A percentile compares a stretch with the other conserved stretches of the same genome.
These are phyloP conservation scores for Miichthys miiuy DNA, from an alignment of 2,797 vertebrate genomes.

Conservation along the genomic window DNA sequence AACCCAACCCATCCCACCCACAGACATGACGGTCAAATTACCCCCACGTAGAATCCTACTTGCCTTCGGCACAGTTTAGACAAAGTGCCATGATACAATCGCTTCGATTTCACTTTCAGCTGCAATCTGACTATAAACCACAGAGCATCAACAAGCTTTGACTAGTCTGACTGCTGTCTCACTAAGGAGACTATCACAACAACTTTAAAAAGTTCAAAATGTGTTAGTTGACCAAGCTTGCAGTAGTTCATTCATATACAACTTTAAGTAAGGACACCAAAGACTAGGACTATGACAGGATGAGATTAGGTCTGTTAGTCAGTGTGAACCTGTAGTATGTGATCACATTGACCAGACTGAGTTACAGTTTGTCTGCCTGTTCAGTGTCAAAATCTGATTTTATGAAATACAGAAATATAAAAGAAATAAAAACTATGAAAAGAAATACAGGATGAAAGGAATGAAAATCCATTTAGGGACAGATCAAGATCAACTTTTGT, in stretches of 20 bases:
- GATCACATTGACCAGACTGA: neutral
- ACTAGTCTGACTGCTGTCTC: constrained; percentile 32
- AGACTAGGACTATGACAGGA: neutral
- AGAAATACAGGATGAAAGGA: neutral
- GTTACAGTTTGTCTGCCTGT: neutral
- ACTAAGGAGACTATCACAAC: neutral
- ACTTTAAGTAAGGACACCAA: neutral
- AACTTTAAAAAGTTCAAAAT: constrained; percentile 16
- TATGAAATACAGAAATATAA: neutral
- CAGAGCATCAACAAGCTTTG: constrained; percentile 37
- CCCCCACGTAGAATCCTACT: constrained; percentile 33
- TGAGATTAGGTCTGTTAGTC: neutral
- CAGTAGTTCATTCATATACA: neutral
- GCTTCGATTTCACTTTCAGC: constrained; percentile 55
- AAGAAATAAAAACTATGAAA: neutral
- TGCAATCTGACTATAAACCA: constrained; percentile 24
- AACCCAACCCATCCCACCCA: constrained; percentile 39
- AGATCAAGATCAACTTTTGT: no score
- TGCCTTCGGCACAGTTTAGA: constrained; percentile 45
- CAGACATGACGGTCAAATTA: constrained; percentile 48
- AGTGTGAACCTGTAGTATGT: neutral
- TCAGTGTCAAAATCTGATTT: neutral
- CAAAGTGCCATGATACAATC: constrained; percentile 44
- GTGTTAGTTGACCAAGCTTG: constrained; percentile 4
- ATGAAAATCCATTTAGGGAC: no score